Percentiles rank a stretch among this genome's conserved stretches.
phyloP scores from a whole-genome alignment of 2,797 vertebrate genomes.

The Danionella dracula region DNA sequence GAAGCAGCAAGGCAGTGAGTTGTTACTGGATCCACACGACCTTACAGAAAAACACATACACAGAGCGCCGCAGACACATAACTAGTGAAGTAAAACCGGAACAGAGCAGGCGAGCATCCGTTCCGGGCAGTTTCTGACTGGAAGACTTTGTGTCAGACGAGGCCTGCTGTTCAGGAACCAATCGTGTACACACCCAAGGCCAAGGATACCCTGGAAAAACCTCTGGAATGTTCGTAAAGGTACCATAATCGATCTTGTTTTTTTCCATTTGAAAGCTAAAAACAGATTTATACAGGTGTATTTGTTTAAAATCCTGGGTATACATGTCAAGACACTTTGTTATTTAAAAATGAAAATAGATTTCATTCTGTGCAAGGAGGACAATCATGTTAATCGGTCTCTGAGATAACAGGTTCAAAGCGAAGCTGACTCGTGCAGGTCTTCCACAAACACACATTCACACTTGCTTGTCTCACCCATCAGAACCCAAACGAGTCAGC shows the following conservation, averaged over 20 bases:
- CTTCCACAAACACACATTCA: not conserved
- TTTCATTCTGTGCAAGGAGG: slow-evolving; percentile 78
- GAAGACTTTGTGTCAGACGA: slow-evolving; percentile 34
- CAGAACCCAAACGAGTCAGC: slow-evolving; percentile 22
- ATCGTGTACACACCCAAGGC: slow-evolving; percentile 58
- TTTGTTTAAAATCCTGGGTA: slow-evolving; percentile 69
- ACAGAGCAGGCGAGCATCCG: slow-evolving; percentile 38
- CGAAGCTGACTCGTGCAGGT: slow-evolving; percentile 4
- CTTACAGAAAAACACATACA: slow-evolving; percentile 39
- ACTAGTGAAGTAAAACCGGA: slow-evolving; percentile 33
- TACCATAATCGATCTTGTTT: slow-evolving; percentile 62
- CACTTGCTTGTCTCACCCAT: slow-evolving; percentile 22
- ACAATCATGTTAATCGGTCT: slow-evolving; percentile 71
- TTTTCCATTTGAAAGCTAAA: slow-evolving; percentile 52
- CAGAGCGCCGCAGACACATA: slow-evolving; percentile 43
- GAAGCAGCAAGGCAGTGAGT: slow-evolving; percentile 70
- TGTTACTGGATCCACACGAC: slow-evolving; percentile 44
- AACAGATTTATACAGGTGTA: slow-evolving; percentile 65
- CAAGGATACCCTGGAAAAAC: slow-evolving; percentile 61
- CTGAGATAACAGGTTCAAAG: slow-evolving; percentile 54
- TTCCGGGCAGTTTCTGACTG: slow-evolving; percentile 30
- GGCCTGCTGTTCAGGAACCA: not conserved
- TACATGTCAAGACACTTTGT: slow-evolving; percentile 76
- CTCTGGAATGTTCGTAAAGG: slow-evolving; percentile 65
- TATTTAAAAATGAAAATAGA: slow-evolving; percentile 66